Base-by-base conservation (phyloP, 2,797 vertebrate genomes). In the Decapterus maruadsi region DNA sequence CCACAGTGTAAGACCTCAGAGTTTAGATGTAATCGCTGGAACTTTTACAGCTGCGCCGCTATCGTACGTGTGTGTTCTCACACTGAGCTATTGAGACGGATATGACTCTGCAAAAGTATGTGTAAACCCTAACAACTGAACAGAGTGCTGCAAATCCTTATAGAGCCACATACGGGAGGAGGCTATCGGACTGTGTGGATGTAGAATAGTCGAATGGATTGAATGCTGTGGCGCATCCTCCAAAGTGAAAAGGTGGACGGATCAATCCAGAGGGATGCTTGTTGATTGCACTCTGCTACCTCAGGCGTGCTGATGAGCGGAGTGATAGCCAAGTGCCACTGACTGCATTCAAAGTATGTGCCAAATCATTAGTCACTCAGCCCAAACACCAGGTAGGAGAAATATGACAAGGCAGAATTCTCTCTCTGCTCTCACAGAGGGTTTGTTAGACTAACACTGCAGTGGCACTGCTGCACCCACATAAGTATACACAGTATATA, bases 331-430 rank as follows among this genome's bases (percentile, higher is more conserved):
- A 58, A 50, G 14, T 43, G 38, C 43, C 6, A 19, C 54, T 48
- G n/a, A 76, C 62, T 42, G 60, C 38, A 43, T 71, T 75, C 54
- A 53, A 54, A 69, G 61, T 64, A 62, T 80, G 67, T 61, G 70
- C 22, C 13, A 58, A 75, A 54, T 40, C 61, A 58, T 79, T 68
- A 63, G 58, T 62, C 55, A 53, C 19, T n/a, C 26, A 54, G 55
- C 8, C 26, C 45, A 62, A 62, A 78, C 36, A 31, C 22, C 14
- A 19, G 43, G 54, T 16, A 26, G 50, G 61, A 16, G 45, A 51
- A 66, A 65, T 34, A 29, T 29, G 11, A 59, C 17, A 1, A 13
- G 45, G 48, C 19, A 55, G 19, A 8, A 12, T 26, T 26, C 26
- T 17, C 20, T 26, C 26, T 17, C 20, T n/a, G 43, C 48, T 29